Conservation (phyloP, 2,888 invertebrate genomes). For the Lochmaea crataegi region DNA sequence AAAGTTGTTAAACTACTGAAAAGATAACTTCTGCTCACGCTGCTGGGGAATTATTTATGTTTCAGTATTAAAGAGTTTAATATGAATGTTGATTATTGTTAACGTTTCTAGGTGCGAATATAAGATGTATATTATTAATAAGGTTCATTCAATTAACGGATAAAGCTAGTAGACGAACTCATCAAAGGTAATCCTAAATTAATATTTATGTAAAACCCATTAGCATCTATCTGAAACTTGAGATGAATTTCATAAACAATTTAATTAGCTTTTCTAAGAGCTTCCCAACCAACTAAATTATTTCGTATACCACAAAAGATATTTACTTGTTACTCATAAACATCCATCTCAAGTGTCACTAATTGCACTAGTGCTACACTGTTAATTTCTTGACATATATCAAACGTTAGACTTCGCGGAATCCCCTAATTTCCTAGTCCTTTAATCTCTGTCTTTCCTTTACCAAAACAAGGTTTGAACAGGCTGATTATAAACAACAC, state of each 20-base stretch:
- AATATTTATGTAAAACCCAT: neutral
- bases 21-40: too few species aligned
- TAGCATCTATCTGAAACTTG: neutral
- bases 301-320: neutral
- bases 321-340: conserved; percentile 3
- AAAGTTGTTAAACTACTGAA: too few species aligned
- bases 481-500: conserved; percentile 35
- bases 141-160: neutral
- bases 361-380: conserved; percentile 5
- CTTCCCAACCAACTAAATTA: neutral
- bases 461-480: conserved; percentile 30
- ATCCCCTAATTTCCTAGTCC: conserved; percentile 39
- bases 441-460: conserved; percentile 37
- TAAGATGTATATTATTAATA: too few species aligned
- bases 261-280: neutral
- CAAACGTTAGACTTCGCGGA: conserved; percentile 15
- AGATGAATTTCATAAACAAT: too few species aligned
- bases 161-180: neutral
- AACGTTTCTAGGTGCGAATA: neutral
- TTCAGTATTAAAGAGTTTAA: too few species aligned
- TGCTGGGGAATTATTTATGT: too few species aligned
- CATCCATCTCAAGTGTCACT: neutral
- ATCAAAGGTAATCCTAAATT: neutral
- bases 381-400: conserved; percentile 18
- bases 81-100: neutral